These are phyloP conservation scores for Hyposoter dolosus DNA, from an alignment of 2,888 invertebrate genomes.

Conservation along the genomic window DNA sequence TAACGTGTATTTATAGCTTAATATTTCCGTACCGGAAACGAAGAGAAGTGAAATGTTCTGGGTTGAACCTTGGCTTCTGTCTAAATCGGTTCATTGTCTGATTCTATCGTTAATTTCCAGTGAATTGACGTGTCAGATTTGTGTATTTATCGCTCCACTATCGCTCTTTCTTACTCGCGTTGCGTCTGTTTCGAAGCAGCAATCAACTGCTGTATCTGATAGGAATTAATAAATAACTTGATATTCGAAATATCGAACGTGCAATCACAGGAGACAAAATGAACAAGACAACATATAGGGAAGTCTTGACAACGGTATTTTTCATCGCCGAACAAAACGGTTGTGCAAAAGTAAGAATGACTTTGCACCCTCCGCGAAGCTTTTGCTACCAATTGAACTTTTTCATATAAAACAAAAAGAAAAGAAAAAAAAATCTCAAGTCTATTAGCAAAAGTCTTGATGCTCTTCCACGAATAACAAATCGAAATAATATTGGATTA, in stretches of 20 bases:
- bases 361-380: background rate
- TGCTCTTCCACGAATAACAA: background rate
- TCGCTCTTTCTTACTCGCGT: background rate
- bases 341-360: background rate
- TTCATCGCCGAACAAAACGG: background rate
- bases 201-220: background rate
- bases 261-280: background rate
- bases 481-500: slow-evolving; percentile 9
- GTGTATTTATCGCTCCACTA: slow-evolving; percentile 10
- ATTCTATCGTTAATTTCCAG: slow-evolving; percentile 44
- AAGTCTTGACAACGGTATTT: background rate
- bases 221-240: background rate
- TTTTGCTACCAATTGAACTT: background rate
- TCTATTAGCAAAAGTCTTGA: background rate
- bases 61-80: slow-evolving; percentile 25
- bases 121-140: slow-evolving; percentile 23
- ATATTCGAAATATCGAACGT: background rate
- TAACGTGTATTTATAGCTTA: slow-evolving; percentile 65
- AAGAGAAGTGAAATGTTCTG: slow-evolving; percentile 41
- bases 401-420: too few species aligned
- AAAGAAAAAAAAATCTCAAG: background rate
- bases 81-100: slow-evolving; percentile 46
- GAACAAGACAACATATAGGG: background rate
- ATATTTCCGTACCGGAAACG: slow-evolving; percentile 59
- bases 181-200: background rate